Conservation (phyloP, 2,113 vertebrate species). For the Tylochromis polylepis region DNA sequence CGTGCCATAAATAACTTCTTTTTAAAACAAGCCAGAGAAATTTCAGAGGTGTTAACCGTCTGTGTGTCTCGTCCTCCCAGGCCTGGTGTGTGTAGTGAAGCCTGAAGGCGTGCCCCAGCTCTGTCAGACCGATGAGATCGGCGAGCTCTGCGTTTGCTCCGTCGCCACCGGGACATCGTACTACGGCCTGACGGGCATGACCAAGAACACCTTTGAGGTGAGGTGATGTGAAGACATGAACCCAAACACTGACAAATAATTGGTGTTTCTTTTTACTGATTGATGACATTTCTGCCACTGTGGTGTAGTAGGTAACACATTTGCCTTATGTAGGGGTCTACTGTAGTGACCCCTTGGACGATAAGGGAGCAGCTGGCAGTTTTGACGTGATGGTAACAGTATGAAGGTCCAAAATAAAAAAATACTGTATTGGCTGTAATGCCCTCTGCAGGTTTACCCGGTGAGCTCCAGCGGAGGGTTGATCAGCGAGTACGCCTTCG, state of each 20-base stretch:
- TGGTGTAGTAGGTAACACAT: too few relatives aligned
- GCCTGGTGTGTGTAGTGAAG: constrained; percentile 94
- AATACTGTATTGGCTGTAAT: background rate
- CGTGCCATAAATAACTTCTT: background rate
- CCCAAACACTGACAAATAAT: background rate
- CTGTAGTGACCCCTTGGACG: background rate
- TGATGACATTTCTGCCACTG: too few relatives aligned
- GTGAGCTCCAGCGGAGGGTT: constrained; percentile 87
- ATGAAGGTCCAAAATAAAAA: background rate
- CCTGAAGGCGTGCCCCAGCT: constrained; percentile 93
- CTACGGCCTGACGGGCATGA: constrained; percentile 97
- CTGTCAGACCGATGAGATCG: constrained; percentile 95
- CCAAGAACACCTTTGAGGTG: constrained; percentile 99
- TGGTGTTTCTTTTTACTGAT: background rate
- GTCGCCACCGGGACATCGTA: constrained; percentile 93
- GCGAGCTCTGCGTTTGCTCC: constrained; percentile 93
- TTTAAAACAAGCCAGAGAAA: background rate
- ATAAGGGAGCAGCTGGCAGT: background rate
- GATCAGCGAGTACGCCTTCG: constrained; percentile 94
- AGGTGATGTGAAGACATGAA: background rate
- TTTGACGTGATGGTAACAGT: background rate
- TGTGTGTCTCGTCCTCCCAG: constrained; percentile 45
- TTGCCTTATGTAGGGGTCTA: too few relatives aligned
- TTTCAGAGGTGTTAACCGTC: background rate
- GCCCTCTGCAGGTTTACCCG: constrained; percentile 84